Percentiles rank a stretch among this genome's conserved stretches.
Conservation (phyloP, 2,888 invertebrate species). For the Galerucella calmariensis region DNA sequence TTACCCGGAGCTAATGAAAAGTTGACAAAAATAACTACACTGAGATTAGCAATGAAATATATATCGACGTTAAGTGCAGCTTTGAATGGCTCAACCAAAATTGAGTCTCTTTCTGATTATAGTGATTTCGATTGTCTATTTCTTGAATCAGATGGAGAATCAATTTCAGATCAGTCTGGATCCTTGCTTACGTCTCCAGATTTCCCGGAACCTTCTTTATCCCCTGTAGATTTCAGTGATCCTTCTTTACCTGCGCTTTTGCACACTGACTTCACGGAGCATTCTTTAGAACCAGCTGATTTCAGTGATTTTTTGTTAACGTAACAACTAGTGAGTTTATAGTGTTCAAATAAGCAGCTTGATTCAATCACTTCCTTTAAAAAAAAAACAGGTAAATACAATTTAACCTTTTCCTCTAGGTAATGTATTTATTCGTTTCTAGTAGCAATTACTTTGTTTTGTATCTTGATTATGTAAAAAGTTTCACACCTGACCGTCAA, state of each 20-base stretch:
- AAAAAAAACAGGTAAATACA: slow-evolving; percentile 6
- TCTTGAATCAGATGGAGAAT: slow-evolving; percentile 69
- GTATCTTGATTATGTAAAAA: neutral
- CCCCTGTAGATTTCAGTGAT: slow-evolving; percentile 68
- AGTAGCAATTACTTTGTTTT: neutral
- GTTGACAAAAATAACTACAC: slow-evolving; percentile 75
- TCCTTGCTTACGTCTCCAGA: slow-evolving; percentile 58
- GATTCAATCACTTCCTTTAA: slow-evolving; percentile 13
- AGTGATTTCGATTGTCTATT: slow-evolving; percentile 63
- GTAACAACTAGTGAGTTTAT: slow-evolving; percentile 47
- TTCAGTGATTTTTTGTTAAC: slow-evolving; percentile 63
- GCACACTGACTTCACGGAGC: slow-evolving; percentile 62
- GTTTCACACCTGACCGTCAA: neutral
- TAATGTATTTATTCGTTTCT: neutral
- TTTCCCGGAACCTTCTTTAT: slow-evolving; percentile 67
- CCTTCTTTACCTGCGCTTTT: slow-evolving; percentile 59
- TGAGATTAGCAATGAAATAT: slow-evolving; percentile 75
- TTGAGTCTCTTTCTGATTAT: slow-evolving; percentile 53
- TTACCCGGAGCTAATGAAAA: slow-evolving; percentile 66
- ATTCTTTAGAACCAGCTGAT: slow-evolving; percentile 59
- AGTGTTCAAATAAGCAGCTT: slow-evolving; percentile 17
- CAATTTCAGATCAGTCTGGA: slow-evolving; percentile 62
- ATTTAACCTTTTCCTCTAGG: neutral
- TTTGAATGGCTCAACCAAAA: slow-evolving; percentile 58
- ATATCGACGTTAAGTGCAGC: slow-evolving; percentile 75